Evolutionary conservation across 2,113 vertebrate genomes (phyloP), one percentile per base, ranked within the genome.

Genomic region (Sylvietta virens): DNA sequence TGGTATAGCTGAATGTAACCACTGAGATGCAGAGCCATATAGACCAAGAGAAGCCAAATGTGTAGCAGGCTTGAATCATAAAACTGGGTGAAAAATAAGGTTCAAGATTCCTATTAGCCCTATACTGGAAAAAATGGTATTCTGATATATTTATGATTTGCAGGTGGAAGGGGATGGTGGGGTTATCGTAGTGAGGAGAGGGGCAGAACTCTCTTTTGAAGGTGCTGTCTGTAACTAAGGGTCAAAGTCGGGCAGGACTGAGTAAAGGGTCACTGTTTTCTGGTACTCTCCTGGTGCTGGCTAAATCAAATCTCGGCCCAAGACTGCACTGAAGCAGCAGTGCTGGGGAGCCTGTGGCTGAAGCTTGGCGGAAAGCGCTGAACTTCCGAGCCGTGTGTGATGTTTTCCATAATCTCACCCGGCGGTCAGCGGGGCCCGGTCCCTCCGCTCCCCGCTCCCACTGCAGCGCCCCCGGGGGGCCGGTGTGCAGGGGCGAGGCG

Each of bases 311-410:
- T 5, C 67, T 58, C 10, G 39, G 42, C 33, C 62, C 50, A 12
- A 30, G 39, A 11, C 40, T 2, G 20, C 10, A 19, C 53, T 15
- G 60, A 86, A 58, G 19, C 28, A 42, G 44, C 37, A 21, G n/a
- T 3, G 54, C 14, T 3, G 30, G 33, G 23, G 13, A 50, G 24
- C 12, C 21, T 21, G 54, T 1, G 15, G 31, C 66, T 17, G 20
- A n/a, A 45, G 48, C 24, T 16, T 9, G 62, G 51, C 6, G 15
- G 4, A 3, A 33, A 54, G 35, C 0, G 6, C n/a, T 7, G 1
- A 60, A 31, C 33, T 73, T 56, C 22, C 2, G 8, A 60, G 50
- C 40, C 6, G 18, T 0, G 18, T 33, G 40, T 9, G 61, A 7
- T 14, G 40, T 20, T 69, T 6, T 13, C 57, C 9, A 1, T 0